Conservation (phyloP, 2,113 vertebrate genomes). For the Oryzias celebensis region DNA sequence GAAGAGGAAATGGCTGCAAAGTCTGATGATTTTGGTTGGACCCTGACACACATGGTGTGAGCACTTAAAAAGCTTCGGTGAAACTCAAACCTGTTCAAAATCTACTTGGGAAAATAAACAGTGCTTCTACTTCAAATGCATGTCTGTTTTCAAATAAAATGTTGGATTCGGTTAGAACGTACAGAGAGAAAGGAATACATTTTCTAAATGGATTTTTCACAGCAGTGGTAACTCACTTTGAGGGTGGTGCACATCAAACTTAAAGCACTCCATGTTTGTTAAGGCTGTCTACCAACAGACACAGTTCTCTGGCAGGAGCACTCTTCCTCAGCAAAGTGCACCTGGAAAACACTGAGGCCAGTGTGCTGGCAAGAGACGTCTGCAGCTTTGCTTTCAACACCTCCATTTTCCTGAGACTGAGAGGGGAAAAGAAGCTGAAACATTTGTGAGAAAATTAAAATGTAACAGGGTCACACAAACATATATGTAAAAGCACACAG, state of each 20-base stretch:
- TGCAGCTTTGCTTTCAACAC: conserved; percentile 65
- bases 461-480: not conserved
- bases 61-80: conserved; percentile 55
- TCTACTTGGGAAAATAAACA: conserved; percentile 67
- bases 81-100: conserved; percentile 68
- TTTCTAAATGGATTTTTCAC: conserved; percentile 55
- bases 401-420: conserved; percentile 13
- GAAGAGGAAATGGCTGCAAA: conserved; percentile 47
- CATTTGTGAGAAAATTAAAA: conserved; percentile 12
- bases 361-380: conserved; percentile 53
- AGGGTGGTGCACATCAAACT: conserved; percentile 67
- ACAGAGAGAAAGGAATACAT: conserved; percentile 50
- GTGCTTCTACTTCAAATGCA: conserved; percentile 59
- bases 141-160: conserved; percentile 59
- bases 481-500: conserved; percentile 1
- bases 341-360: conserved; percentile 66
- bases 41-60: conserved; percentile 33
- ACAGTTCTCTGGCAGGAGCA: conserved; percentile 52
- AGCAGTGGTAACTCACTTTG: conserved; percentile 47
- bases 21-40: conserved; percentile 57
- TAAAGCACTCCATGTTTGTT: conserved; percentile 59
- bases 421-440: conserved; percentile 21
- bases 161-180: conserved; percentile 36
- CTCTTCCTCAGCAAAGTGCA: conserved; percentile 56
- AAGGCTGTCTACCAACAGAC: conserved; percentile 67